Evolutionary conservation across 1,140 invertebrate genomes (phyloP), one percentile per base, ranked within the genome.

Genomic region (Saxidomus purpurata): DNA sequence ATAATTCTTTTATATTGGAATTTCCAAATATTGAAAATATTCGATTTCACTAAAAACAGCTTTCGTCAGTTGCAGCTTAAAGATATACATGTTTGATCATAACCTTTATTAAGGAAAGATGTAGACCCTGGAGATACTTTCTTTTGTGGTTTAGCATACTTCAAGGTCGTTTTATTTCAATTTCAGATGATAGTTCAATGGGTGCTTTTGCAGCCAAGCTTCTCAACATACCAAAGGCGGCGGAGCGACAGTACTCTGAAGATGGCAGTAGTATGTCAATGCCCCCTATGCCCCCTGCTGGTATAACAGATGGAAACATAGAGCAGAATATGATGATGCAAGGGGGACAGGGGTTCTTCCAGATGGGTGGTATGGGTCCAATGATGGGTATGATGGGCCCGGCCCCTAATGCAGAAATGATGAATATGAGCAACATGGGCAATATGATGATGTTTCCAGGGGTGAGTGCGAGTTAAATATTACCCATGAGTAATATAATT

Each of bases 301-400:
- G 82, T 17, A 84, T 84, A 19, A 49, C 22, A 4, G 61, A 67
- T 71, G 61, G 61, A 13, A 63, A 55, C 13, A 38, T 79, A 36
- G 61, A 55, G 28, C 47, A 43, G 71, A 87, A 77, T 43, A 80
- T 89, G 38, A 89, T 89, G 87, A 89, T 89, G 87, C 87, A 83
- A 59, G 87, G 87, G 11, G 77, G 77, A 43, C 77, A 67, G 49
- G 87, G 87, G 17, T 89, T 89, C 71, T 89, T 83, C 6, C 87
- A 79, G 15, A 83, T 89, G 79, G 87, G 87, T 3, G 79, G 79
- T 25, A 83, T 83, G 80, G 80, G 80, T 8, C 87, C 80, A 52
- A 84, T 83, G 71, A 89, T 89, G 84, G 89, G 91, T 28, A 93
- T 94, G 93, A 92, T 93, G 91, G 93, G 93, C 11, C 82, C 87